Evolutionary conservation across 1,140 invertebrate genomes (phyloP).

Genomic region (Drosophila ironensis): DNA sequence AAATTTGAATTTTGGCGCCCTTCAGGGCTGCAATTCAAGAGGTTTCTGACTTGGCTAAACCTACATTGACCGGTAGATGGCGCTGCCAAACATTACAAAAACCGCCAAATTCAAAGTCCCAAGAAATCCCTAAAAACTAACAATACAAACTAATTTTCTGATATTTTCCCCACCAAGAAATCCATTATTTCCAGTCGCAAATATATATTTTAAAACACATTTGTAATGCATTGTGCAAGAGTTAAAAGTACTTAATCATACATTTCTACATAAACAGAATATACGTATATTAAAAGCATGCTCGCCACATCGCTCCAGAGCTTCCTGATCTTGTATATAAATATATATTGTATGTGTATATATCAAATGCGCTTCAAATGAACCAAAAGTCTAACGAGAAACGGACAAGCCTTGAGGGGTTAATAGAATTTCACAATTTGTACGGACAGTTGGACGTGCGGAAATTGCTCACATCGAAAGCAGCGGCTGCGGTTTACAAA

Average conservation of each 20-base stretch:
- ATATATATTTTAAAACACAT: constrained; percentile 73
- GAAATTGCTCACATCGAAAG: constrained; percentile 44
- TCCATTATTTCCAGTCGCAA: constrained; percentile 5
- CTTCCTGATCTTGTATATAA: constrained; percentile 16
- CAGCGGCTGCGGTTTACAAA: constrained; percentile 45
- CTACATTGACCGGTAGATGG: no score
- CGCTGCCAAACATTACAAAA: no score
- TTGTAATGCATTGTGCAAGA: constrained; percentile 73
- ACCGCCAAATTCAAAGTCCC: no score
- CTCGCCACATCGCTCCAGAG: constrained; percentile 16
- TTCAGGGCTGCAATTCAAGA: no score
- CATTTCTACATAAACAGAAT: constrained; percentile 71
- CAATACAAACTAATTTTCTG: neutral
- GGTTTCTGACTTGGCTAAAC: no score
- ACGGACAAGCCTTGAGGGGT: no score
- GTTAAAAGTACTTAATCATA: constrained; percentile 76
- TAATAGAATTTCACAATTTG: constrained; percentile 37
- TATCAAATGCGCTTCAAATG: constrained; percentile 55
- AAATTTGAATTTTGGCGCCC: no score
- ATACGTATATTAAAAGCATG: constrained; percentile 68
- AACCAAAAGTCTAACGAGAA: constrained; percentile 46
- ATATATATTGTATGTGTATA: constrained; percentile 21
- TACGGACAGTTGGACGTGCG: constrained; percentile 26
- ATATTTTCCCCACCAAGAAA: neutral
- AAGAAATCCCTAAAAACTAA: no score